Percentiles rank a stretch among this genome's conserved stretches.
phyloP scores from a whole-genome alignment of 2,888 invertebrate genomes.

The Lathronympha strigana region DNA sequence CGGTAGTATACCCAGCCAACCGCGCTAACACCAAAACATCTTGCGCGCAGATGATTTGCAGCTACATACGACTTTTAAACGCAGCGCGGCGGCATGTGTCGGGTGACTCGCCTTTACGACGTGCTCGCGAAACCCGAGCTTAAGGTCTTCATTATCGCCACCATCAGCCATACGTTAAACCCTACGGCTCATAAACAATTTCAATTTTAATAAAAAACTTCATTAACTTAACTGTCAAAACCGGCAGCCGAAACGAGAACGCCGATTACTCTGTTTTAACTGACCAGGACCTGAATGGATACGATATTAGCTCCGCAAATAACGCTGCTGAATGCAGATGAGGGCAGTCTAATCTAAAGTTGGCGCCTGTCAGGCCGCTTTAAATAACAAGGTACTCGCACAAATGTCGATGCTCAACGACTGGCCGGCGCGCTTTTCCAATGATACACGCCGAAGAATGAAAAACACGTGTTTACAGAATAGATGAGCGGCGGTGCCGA shows the following conservation, averaged over 20 bases:
- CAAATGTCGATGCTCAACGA: slow-evolving; percentile 71
- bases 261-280: slow-evolving; percentile 42
- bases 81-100: slow-evolving; percentile 41
- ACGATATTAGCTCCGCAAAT: slow-evolving; percentile 71
- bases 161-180: slow-evolving; percentile 62
- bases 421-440: slow-evolving; percentile 49
- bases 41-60: not conserved
- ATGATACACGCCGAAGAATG: slow-evolving; percentile 61
- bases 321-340: slow-evolving; percentile 72
- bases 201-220: slow-evolving; percentile 55
- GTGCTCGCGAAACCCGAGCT: slow-evolving; percentile 67
- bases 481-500: slow-evolving; percentile 4
- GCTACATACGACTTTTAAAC: slow-evolving; percentile 6
- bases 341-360: slow-evolving; percentile 75
- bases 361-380: slow-evolving; percentile 69
- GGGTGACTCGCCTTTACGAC: slow-evolving; percentile 58
- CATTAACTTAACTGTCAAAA: slow-evolving; percentile 53
- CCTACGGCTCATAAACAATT: slow-evolving; percentile 59
- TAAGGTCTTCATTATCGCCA: slow-evolving; percentile 69
- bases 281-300: slow-evolving; percentile 62
- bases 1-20: slow-evolving; percentile 1
- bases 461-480: slow-evolving; percentile 23
- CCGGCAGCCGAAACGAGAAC: slow-evolving; percentile 43
- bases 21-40: slow-evolving; percentile 1
- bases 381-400: slow-evolving; percentile 69